These are phyloP conservation scores for Vulpes ferrilata DNA, from an alignment of 2,113 vertebrate species.

Conservation along the genomic window DNA sequence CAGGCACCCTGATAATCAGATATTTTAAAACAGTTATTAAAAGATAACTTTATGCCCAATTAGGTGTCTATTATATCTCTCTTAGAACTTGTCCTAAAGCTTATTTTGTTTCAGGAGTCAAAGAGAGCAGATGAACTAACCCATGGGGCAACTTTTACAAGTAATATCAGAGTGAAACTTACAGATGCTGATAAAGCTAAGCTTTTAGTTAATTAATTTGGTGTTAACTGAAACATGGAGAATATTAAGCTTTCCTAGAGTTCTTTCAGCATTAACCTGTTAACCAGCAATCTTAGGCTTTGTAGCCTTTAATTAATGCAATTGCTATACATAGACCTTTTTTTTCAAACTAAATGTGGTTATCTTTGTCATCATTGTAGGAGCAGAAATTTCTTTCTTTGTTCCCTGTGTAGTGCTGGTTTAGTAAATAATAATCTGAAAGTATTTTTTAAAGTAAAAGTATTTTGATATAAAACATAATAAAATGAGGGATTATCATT, in stretches of 20 bases:
- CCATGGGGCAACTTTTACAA: background rate
- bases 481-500: background rate
- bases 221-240: background rate
- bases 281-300: background rate
- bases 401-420: background rate
- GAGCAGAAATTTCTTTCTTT: background rate
- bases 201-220: constrained; percentile 6
- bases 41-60: background rate
- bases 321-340: background rate
- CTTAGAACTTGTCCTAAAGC: background rate
- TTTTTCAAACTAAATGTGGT: background rate
- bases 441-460: background rate
- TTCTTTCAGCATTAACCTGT: background rate
- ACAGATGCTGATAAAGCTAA: background rate
- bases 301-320: constrained; percentile 17
- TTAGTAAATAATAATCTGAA: constrained; percentile 20
- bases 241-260: background rate
- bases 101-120: background rate
- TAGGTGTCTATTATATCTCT: background rate
- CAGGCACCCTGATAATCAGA: background rate
- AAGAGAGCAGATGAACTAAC: background rate
- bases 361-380: background rate
- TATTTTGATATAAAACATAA: background rate
- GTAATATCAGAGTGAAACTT: background rate
- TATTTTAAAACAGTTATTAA: background rate